Base-by-base conservation (phyloP, 1,140 invertebrate genomes). In the Amyelois transitella region DNA sequence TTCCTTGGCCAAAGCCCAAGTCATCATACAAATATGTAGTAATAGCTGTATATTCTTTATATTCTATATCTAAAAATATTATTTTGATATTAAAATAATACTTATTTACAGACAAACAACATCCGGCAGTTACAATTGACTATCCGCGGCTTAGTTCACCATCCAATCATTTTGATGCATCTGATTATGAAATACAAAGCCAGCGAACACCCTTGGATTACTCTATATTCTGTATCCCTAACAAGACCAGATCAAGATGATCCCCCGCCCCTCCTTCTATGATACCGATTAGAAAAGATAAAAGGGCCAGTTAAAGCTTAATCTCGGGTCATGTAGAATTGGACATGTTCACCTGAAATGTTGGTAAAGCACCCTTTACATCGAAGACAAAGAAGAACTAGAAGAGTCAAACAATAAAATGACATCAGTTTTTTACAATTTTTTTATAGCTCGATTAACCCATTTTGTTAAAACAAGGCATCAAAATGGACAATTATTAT, bases 291-390 rank as follows among this genome's bases (percentile, higher is more conserved):
- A 72, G 69, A 71, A 72, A 58, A 58, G 64, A 64, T 60, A 62
- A 69, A 73, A 70, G 68, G 69, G 64, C 64, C 58, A 73, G 62
- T 66, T 55, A 61, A 68, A 60, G 72, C 62, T 62, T 69, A 63
- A 74, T 71, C 63, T 64, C 53, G 59, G 66, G 24, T 66, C 72
- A 56, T 63, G 52, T 54, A 63, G 61, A 64, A 69, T 67, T 73
- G 64, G 72, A 62, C 68, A 56, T 72, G 66, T 75, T 79, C 71
- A 79, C 74, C 74, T 77, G 77, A 72, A 80, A 60, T 64, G 60
- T 66, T 69, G 60, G 54, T 70, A 69, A 68, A 70, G 62, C 66
- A 69, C 64, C 64, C 64, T 69, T 69, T 53, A 53, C 18, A 25
- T 52, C 25, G 48, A 22, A 19, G 63, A 61, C 48, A 20, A 55